A percentile compares a stretch with the other conserved stretches of the same genome.
Conservation (phyloP, 2,797 vertebrate species). For the Anguilla anguilla region DNA sequence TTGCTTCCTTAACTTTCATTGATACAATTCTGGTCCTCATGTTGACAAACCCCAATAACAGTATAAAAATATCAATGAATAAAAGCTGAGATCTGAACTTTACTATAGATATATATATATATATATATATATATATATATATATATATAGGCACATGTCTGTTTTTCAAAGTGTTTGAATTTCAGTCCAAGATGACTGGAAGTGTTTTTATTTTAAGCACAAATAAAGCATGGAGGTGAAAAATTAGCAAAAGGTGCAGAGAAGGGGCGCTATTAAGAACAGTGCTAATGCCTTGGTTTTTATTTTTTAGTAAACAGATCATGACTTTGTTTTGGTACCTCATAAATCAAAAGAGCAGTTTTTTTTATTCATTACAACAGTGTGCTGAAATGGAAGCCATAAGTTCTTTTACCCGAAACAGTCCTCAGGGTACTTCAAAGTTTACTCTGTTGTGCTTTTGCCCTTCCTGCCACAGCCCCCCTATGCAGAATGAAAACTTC, state of each 20-base stretch:
- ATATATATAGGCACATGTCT: no score
- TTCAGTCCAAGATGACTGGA: no score
- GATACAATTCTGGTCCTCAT: no score
- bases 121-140: no score
- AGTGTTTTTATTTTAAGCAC: background rate
- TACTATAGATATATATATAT: no score
- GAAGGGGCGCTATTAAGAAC: background rate
- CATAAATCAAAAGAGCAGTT: background rate
- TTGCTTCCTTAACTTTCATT: no score
- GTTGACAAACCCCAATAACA: no score
- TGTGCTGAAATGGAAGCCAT: constrained; percentile 36
- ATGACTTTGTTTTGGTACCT: background rate
- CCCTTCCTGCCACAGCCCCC: constrained; percentile 34
- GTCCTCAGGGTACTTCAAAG: constrained; percentile 12
- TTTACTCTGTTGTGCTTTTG: constrained; percentile 18
- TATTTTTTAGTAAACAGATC: background rate
- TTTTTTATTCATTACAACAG: no score
- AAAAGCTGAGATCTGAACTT: no score
- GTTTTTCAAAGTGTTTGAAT: no score
- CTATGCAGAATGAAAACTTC: constrained; percentile 64
- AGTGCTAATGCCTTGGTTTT: background rate
- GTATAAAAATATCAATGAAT: no score
- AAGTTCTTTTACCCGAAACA: background rate
- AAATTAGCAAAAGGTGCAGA: background rate
- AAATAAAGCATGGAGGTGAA: background rate